A percentile compares a stretch with the other conserved stretches of the same genome.
These are phyloP conservation scores for Coregonus suidteri DNA, from an alignment of 2,797 vertebrate species.

Conservation along the genomic window DNA sequence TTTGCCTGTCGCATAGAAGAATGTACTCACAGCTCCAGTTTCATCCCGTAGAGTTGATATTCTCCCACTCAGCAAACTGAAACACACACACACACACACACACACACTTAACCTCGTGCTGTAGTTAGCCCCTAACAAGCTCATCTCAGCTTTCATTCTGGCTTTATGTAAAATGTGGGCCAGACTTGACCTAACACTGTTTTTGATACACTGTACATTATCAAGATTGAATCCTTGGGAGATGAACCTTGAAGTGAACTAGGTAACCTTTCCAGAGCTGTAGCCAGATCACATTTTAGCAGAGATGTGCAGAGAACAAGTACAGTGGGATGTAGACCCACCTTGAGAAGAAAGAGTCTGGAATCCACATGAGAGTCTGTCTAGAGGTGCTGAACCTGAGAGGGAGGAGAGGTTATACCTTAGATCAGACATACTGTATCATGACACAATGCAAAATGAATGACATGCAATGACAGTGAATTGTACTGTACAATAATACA, in stretches of 20 bases:
- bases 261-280: not conserved
- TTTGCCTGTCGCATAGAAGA: not conserved
- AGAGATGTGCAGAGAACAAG: constrained; percentile 2
- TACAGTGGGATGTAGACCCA: constrained; percentile 51
- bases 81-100: constrained; percentile 52
- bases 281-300: not conserved
- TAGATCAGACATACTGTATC: not conserved
- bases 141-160: not conserved
- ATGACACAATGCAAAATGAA: not conserved
- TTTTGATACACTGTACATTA: not conserved
- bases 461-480: not conserved
- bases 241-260: not conserved
- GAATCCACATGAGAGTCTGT: constrained; percentile 98
- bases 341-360: constrained; percentile 99
- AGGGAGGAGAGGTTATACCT: constrained; percentile 32
- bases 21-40: constrained; percentile 97
- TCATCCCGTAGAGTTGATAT: constrained; percentile 98
- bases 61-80: constrained; percentile 96
- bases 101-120: not conserved
- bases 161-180: not conserved
- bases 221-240: not conserved
- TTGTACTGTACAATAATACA: not conserved
- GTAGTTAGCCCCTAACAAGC: constrained; percentile 14
- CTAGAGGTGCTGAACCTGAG: constrained; percentile 96
- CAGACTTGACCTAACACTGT: not conserved